Evolutionary conservation across 2,888 invertebrate genomes (phyloP), one percentile per base, ranked within the genome.

Genomic region (Tachina grossa): DNA sequence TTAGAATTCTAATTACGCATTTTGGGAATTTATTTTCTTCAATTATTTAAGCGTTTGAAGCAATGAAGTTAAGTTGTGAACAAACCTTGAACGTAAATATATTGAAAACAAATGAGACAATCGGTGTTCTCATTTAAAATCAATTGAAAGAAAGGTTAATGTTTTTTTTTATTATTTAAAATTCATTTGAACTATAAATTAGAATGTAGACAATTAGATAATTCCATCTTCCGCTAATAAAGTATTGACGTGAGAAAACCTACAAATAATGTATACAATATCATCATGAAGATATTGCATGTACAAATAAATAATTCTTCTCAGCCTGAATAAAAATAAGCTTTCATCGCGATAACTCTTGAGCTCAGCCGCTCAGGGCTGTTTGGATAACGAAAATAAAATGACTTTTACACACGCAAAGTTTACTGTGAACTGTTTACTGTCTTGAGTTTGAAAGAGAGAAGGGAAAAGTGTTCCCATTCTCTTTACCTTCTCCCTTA

Each of bases 1-100:
- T 68, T 68, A 43, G 81, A 74, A 81, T 75, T 66, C 41, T 61
- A 61, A 81, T 39, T 39, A 59, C 3, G 39, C 39, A 74, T 61
- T 53, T 51, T 19, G 49, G 1, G 16, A 13, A 43, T 22, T 68
- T 45, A 14, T 63, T 19, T 57, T 41, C 19, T 68, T 14, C 5
- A 39, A 19, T 63, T 63, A 16, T 75, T 45, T 49, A 9, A 31
- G 45, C 45, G 9, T 22, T 22, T 71, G 31, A 31, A 31, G 31
- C 31, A 6, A 31, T 72, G 65, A 11, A 53, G 41, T 65, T 59
- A 10, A 68, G 14, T 16, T 31, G 10, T 11, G 66, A 66, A 53
- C 45, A 69, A 74, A 74, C 72, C 72, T 72, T 80, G 57, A 80
- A 31, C n/a, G 5, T 22, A 61, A 68, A 68, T 4, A 14, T n/a